A percentile compares a stretch with the other conserved stretches of the same genome.
Evolutionary conservation across 2,113 vertebrate species (phyloP).

Genomic region (Xenopus laevis): DNA sequence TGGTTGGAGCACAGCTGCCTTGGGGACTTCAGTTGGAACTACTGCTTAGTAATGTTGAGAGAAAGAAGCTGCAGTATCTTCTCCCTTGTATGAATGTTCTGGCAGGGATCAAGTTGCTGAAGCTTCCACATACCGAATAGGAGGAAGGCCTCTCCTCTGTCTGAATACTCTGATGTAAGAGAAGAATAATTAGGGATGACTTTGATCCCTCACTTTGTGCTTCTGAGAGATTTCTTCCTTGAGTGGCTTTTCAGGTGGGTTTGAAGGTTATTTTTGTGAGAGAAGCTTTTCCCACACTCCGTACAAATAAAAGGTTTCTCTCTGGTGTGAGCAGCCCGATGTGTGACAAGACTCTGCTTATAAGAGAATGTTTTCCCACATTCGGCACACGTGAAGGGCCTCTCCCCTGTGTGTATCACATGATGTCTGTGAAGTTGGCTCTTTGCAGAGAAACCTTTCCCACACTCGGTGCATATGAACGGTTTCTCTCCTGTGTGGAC

Average conservation of each 20-base stretch:
- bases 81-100: no score
- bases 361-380: conserved; percentile 34
- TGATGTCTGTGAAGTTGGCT: conserved; percentile 55
- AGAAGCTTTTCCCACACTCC: conserved; percentile 5
- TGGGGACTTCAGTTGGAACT: no score
- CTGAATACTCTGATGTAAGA: no score
- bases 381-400: conserved; percentile 54
- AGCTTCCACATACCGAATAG: no score
- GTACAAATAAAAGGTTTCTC: conserved; percentile 38
- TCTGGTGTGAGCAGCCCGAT: not conserved
- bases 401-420: conserved; percentile 54
- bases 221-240: not conserved
- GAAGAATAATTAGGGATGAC: no score
- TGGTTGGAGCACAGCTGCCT: no score
- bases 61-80: no score
- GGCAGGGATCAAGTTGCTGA: no score
- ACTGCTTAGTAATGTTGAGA: no score
- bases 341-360: not conserved
- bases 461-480: no score
- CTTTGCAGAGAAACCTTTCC: not conserved
- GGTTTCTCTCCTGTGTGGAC: no score
- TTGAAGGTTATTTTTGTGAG: not conserved
- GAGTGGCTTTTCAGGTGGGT: not conserved
- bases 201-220: not conserved
- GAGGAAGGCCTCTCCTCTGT: no score